A percentile compares a stretch with the other conserved stretches of the same genome.
Conservation (phyloP, 2,797 vertebrate genomes). For the Mus spretus region DNA sequence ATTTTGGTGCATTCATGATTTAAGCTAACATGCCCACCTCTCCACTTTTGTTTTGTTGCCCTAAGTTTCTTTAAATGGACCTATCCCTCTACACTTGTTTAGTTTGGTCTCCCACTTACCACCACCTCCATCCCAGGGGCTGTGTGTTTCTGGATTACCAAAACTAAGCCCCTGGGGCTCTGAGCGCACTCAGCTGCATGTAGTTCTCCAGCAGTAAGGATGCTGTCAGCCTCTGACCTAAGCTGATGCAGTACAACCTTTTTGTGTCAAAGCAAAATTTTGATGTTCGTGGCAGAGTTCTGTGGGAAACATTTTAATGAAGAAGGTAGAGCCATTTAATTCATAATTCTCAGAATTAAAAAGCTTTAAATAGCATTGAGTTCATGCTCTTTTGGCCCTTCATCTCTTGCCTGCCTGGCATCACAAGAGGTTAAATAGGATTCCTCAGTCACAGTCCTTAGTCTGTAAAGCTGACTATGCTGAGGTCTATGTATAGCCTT, state of each 20-base stretch:
- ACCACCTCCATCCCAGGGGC: background rate
- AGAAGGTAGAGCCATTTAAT: background rate
- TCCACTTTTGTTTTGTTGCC: conserved; percentile 7
- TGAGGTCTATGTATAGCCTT: background rate
- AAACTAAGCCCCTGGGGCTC: background rate
- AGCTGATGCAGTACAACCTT: background rate
- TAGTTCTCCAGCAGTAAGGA: background rate
- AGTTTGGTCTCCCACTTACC: too few species aligned
- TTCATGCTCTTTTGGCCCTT: conserved; percentile 21
- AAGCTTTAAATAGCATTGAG: conserved; percentile 10
- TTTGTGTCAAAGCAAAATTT: background rate
- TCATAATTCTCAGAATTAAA: conserved; percentile 28
- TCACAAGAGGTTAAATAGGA: conserved; percentile 36
- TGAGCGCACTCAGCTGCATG: background rate
- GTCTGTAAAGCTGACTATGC: conserved; percentile 22
- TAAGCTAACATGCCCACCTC: background rate
- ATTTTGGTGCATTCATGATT: background rate
- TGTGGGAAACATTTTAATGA: conserved; percentile 8
- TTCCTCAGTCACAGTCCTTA: background rate
- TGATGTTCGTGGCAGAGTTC: background rate
- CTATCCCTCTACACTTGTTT: background rate
- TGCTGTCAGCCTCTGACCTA: background rate
- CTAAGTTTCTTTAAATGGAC: background rate
- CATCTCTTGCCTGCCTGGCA: conserved; percentile 14
- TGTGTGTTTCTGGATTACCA: background rate